These are phyloP conservation scores for Agrypnus murinus DNA, from an alignment of 2,888 invertebrate genomes.

Conservation along the genomic window DNA sequence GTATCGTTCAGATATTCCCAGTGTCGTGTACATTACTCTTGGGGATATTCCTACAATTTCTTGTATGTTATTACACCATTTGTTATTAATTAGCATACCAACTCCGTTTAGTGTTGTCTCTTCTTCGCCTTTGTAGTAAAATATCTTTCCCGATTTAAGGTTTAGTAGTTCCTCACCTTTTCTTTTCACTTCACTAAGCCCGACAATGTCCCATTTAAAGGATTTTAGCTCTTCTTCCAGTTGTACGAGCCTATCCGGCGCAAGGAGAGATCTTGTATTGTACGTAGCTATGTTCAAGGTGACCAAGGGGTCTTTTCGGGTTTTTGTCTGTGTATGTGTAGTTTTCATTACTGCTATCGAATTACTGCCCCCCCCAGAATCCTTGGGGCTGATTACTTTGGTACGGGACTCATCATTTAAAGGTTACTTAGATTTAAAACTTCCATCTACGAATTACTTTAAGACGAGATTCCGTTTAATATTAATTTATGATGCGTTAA, in stretches of 20 bases:
- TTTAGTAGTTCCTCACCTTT: not conserved
- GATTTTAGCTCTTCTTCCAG: conserved; percentile 2
- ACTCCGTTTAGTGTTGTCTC: not conserved
- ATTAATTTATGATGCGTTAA: too few species aligned
- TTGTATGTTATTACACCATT: not conserved
- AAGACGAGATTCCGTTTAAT: too few species aligned
- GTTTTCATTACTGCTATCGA: too few species aligned
- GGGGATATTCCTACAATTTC: not conserved
- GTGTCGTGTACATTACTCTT: not conserved
- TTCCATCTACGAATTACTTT: too few species aligned
- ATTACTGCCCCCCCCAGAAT: too few species aligned
- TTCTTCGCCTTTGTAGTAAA: conserved; percentile 2
- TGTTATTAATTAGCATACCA: not conserved
- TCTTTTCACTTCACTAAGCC: too few species aligned
- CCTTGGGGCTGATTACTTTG: too few species aligned
- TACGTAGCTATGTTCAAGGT: not conserved
- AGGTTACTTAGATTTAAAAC: too few species aligned
- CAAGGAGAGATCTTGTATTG: not conserved
- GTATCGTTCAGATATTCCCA: not conserved
- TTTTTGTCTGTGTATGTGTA: too few species aligned
- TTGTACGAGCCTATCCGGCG: not conserved
- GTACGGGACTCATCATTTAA: too few species aligned
- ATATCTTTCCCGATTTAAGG: not conserved
- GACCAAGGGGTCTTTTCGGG: not conserved
- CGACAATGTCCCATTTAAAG: not conserved